Evolutionary conservation across 2,888 invertebrate species (phyloP).

Genomic region (Acrobasis repandana): DNA sequence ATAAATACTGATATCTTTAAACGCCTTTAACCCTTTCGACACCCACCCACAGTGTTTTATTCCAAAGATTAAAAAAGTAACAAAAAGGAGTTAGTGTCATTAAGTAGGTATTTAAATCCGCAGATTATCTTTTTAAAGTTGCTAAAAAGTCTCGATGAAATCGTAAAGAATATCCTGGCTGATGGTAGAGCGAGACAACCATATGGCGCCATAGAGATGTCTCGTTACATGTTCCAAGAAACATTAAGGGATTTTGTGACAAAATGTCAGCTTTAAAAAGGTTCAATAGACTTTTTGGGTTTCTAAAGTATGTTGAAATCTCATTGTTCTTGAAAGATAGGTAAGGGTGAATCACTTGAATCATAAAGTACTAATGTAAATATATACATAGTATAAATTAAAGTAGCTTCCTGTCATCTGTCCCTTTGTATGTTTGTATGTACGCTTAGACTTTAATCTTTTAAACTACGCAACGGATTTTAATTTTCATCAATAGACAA

Average conservation of each 20-base stretch:
- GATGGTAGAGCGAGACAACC: background rate
- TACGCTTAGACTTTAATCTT: too few relatives aligned
- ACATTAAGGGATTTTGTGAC: background rate
- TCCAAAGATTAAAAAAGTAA: background rate
- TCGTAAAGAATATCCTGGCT: background rate
- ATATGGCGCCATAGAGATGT: background rate
- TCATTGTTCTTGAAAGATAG: background rate
- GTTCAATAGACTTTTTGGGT: background rate
- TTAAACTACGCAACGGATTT: too few relatives aligned
- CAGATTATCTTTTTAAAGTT: background rate
- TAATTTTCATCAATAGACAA: too few relatives aligned
- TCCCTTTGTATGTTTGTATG: too few relatives aligned
- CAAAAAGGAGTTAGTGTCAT: background rate
- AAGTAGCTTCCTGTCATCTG: too few relatives aligned
- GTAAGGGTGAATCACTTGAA: too few relatives aligned
- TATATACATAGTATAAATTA: too few relatives aligned
- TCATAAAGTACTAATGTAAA: too few relatives aligned
- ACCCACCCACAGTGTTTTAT: background rate
- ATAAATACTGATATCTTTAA: background rate
- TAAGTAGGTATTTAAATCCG: background rate
- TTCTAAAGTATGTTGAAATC: background rate
- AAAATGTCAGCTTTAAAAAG: background rate
- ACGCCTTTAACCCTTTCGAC: background rate
- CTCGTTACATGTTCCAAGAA: background rate
- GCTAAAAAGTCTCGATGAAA: background rate